Conservation (phyloP, 2,888 invertebrate species). For the Ochlodes sylvanus region DNA sequence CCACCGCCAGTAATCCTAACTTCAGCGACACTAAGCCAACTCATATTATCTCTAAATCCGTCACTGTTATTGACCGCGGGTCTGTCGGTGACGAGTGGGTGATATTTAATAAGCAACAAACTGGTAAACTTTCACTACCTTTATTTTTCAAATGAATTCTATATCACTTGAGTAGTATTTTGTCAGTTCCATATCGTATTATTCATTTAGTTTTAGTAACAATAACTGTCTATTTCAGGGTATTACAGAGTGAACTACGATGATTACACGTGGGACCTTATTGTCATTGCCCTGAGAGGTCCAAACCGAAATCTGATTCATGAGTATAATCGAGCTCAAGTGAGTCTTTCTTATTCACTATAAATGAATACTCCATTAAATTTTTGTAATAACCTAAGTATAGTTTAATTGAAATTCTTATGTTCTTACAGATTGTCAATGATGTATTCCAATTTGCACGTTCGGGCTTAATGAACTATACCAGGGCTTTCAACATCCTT, state of each 20-base stretch:
- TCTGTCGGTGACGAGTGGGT: conserved; percentile 81
- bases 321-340: conserved; percentile 89
- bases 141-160: too few relatives aligned
- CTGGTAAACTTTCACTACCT: conserved; percentile 63
- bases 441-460: conserved; percentile 92
- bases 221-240: conserved; percentile 64
- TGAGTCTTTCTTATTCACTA: conserved; percentile 51
- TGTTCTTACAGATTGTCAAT: conserved; percentile 85
- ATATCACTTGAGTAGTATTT: too few relatives aligned
- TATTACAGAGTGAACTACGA: conserved; percentile 89
- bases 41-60: conserved; percentile 60
- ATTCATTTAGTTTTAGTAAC: too few relatives aligned
- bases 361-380: not conserved
- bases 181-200: too few relatives aligned
- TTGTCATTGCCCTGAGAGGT: conserved; percentile 70
- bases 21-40: conserved; percentile 74
- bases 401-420: not conserved
- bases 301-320: conserved; percentile 76
- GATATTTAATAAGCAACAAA: conserved; percentile 86
- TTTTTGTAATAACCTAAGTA: too few relatives aligned
- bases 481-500: conserved; percentile 86
- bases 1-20: conserved; percentile 68
- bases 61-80: conserved; percentile 62
- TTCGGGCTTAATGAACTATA: conserved; percentile 85
- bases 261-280: conserved; percentile 81